Evolutionary conservation across 2,113 vertebrate species (phyloP).

Genomic region (Apteryx owenii): DNA sequence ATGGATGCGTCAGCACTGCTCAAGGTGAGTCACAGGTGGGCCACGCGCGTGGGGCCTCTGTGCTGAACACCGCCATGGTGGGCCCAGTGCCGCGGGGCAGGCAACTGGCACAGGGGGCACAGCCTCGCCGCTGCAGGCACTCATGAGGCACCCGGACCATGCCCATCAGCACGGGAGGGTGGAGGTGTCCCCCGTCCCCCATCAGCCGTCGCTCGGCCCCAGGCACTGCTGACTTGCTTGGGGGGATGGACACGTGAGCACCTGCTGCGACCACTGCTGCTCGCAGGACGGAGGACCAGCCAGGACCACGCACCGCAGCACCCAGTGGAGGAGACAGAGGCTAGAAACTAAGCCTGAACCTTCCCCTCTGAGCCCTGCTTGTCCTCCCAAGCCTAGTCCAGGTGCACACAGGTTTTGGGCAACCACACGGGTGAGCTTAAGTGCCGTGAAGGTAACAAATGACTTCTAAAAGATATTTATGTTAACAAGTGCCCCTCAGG

Average conservation of each 20-base stretch:
- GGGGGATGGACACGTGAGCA: background rate
- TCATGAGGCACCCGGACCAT: background rate
- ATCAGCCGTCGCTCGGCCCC: rapidly evolving
- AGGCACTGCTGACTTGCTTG: background rate
- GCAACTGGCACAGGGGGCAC: background rate
- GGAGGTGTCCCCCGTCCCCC: background rate
- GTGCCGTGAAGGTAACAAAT: background rate
- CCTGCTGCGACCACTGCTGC: background rate
- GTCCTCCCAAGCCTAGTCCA: background rate
- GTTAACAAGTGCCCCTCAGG: background rate
- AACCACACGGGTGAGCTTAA: background rate
- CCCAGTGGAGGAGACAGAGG: rapidly evolving
- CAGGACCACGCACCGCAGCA: rapidly evolving
- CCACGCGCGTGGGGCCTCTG: no score
- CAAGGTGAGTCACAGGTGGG: no score
- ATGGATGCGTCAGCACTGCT: background rate
- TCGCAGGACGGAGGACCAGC: background rate
- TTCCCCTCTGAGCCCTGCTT: background rate
- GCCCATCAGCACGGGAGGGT: background rate
- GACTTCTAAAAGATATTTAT: background rate
- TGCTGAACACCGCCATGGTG: no score
- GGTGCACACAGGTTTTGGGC: background rate
- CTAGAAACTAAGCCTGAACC: background rate
- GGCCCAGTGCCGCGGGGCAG: no score
- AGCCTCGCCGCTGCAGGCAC: background rate